Conservation (phyloP, 2,113 vertebrate species). For the Actenoides lindsayi region DNA sequence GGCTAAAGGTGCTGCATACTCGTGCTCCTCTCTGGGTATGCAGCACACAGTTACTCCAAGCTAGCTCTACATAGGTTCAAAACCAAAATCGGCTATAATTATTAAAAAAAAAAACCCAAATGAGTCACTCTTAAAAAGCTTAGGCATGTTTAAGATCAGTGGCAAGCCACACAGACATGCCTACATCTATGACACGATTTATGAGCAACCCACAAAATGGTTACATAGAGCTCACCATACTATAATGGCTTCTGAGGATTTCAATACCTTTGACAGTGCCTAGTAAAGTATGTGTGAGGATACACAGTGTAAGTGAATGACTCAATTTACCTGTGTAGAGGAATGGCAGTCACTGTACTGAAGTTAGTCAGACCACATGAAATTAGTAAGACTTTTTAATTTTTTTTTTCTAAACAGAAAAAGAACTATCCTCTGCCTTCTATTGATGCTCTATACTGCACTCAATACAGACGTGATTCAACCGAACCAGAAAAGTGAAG, state of each 20-base stretch:
- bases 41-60: neutral
- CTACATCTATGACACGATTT: neutral
- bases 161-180: fast-evolving
- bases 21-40: fast-evolving
- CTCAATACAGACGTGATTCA: neutral
- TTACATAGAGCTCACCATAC: neutral
- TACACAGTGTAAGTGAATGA: neutral
- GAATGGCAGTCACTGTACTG: neutral
- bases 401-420: neutral
- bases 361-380: neutral
- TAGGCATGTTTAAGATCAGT: neutral
- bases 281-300: neutral
- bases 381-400: neutral
- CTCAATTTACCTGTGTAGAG: neutral
- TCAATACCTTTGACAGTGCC: neutral
- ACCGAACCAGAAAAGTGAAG: neutral
- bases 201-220: neutral
- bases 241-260: neutral
- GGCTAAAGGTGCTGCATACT: neutral
- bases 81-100: neutral
- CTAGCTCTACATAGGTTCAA: neutral
- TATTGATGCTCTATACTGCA: neutral
- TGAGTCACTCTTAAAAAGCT: neutral
- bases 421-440: neutral
- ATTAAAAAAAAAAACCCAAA: neutral